phyloP scores from a whole-genome alignment of 2,888 invertebrate species.

The Melanostoma scalare region DNA sequence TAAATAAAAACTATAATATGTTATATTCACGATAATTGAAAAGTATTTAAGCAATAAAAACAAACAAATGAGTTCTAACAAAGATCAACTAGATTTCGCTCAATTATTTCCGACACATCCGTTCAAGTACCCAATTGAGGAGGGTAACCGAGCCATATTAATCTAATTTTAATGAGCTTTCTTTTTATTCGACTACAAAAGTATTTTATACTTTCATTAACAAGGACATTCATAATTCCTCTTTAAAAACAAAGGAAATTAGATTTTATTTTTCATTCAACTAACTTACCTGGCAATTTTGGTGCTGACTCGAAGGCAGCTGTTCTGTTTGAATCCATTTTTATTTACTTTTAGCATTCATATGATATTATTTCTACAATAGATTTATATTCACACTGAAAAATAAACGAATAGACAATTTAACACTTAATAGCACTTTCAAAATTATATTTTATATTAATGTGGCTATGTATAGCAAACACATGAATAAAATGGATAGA shows the following conservation, averaged over 20 bases:
- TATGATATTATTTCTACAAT: constrained; percentile 19
- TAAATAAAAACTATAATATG: too few species aligned
- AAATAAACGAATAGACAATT: constrained; percentile 37
- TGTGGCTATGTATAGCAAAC: constrained; percentile 3
- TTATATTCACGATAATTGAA: too few species aligned
- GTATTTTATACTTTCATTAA: background rate
- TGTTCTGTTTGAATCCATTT: constrained; percentile 62
- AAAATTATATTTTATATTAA: background rate
- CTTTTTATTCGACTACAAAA: too few species aligned
- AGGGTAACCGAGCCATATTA: too few species aligned
- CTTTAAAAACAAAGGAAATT: constrained; percentile 4
- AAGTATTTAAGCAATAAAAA: too few species aligned
- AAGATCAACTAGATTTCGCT: too few species aligned
- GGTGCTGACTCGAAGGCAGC: constrained; percentile 53
- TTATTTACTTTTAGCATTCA: constrained; percentile 10
- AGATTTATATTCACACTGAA: constrained; percentile 46
- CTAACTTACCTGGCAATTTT: constrained; percentile 69
- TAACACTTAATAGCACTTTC: constrained; percentile 14
- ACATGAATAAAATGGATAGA: constrained; percentile 7
- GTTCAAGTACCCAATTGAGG: too few species aligned
- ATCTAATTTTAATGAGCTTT: too few species aligned
- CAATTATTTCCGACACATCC: too few species aligned
- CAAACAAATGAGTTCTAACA: too few species aligned
- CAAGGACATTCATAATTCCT: background rate
- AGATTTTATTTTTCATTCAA: background rate